Evolutionary conservation across 2,113 vertebrate genomes (phyloP), one percentile per base, ranked within the genome.

Genomic region (Anser cygnoides): DNA sequence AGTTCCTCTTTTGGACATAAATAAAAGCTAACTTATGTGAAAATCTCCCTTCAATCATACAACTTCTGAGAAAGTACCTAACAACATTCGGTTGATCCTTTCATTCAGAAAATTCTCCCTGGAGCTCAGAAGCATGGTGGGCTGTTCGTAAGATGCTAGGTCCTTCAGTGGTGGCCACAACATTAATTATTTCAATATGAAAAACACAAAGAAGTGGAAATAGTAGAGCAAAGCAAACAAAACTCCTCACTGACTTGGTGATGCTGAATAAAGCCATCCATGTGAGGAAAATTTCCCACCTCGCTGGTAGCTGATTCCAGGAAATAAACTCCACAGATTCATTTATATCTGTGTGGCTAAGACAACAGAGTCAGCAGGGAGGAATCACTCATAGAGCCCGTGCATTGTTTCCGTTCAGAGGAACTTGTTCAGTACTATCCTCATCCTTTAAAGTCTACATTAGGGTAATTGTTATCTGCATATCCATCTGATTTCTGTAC

Each of bases 371-470:
- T 62, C 37, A 78, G 13, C 58, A 80, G 18, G 29, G 14, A 84
- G 44, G 35, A 88, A 58, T 77, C 21, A 44, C 14, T 37, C 44
- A 13, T 22, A 49, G 26, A 44, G 18, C 10, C 28, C 41, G 7
- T 11, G 22, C 0, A 0, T 6, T 49, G 1, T 58, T 92, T 90
- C 44, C 3, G 0, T 87, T 71, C 68, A 37, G 63, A 54, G 5
- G 68, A 49, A 49, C 20, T 49, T 49, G 46, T 49, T 87, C 19
- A 62, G 29, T 39, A 33, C 76, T 83, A 76, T 62, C 37, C 41
- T 87, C 21, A 59, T 62, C 39, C 41, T 84, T 93, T 87, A n/a
- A 82, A 73, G 22, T 20, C 12, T 83, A 26, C 2, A 6, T 62
- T 89, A 89, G 23, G 73, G 8, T 41, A 50, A 49, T 58, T 91